Conservation (phyloP, 30 jellyfish, hydroid and myxozoan species). For the Aurelia aurita region DNA sequence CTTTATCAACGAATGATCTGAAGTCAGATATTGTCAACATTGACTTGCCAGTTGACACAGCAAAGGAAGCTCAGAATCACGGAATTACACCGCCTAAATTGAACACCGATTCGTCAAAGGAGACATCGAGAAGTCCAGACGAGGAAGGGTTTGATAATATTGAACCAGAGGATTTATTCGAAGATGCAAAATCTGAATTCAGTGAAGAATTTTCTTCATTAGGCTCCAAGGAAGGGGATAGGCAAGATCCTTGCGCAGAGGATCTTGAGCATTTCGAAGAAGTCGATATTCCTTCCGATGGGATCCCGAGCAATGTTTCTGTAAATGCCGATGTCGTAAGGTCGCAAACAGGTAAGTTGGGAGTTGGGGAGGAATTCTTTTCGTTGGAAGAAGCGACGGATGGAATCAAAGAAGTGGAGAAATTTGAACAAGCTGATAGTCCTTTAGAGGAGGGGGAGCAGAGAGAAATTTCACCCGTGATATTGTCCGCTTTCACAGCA, state of each 20-base stretch:
- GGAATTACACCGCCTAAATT: neutral
- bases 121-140: conserved; percentile 10
- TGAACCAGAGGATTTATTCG: conserved; percentile 61
- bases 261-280: conserved; percentile 35
- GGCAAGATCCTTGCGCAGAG: neutral
- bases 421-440: too few species aligned
- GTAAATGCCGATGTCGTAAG: too few species aligned
- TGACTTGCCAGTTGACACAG: neutral
- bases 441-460: too few species aligned
- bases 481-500: too few species aligned
- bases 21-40: conserved; percentile 24
- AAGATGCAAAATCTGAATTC: conserved; percentile 56
- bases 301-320: too few species aligned
- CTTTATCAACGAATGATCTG: neutral
- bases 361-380: too few species aligned
- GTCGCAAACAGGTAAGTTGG: too few species aligned
- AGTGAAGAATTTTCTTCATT: conserved; percentile 12
- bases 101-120: neutral
- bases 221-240: conserved; percentile 1
- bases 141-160: conserved; percentile 65
- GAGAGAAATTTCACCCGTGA: too few species aligned
- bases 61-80: neutral
- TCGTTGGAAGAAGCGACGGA: too few species aligned
- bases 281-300: too few species aligned
- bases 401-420: too few species aligned